These are phyloP conservation scores for Aplochiton taeniatus DNA, from an alignment of 2,797 vertebrate species.

Conservation along the genomic window DNA sequence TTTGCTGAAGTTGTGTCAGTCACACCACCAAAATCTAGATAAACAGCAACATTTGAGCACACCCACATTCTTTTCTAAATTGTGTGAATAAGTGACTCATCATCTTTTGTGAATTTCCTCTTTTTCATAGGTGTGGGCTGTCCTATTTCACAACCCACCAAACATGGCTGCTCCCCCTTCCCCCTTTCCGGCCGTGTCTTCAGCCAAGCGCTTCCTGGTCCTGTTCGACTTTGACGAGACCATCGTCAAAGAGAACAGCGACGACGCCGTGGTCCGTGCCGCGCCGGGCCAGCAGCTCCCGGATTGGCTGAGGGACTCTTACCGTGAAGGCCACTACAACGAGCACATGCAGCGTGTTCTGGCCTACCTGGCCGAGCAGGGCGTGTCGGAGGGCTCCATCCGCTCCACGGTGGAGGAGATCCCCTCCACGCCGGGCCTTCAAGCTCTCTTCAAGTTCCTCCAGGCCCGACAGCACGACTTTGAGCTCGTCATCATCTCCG, in stretches of 20 bases:
- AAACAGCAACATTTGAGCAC: no score
- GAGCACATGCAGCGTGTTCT: conserved; percentile 85
- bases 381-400: conserved; percentile 77
- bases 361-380: conserved; percentile 84
- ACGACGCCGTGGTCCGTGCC: conserved; percentile 78
- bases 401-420: conserved; percentile 77
- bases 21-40: no score
- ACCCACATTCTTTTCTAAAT: no score
- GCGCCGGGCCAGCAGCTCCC: conserved; percentile 82
- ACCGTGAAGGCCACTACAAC: conserved; percentile 83
- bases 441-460: conserved; percentile 82
- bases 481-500: conserved; percentile 87
- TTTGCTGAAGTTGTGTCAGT: no score
- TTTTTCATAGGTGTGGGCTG: conserved; percentile 37
- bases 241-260: conserved; percentile 88
- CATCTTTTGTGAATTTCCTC: conserved; percentile 1
- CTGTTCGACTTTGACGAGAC: conserved; percentile 95
- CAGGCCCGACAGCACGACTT: conserved; percentile 78
- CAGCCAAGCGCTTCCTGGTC: conserved; percentile 77
- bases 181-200: neutral
- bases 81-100: neutral
- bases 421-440: conserved; percentile 81
- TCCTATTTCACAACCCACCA: conserved; percentile 5
- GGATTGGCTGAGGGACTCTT: conserved; percentile 75
- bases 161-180: conserved; percentile 63